These are phyloP conservation scores for Odontocolon sp. DNA, from an alignment of 2,888 invertebrate species.

Conservation along the genomic window DNA sequence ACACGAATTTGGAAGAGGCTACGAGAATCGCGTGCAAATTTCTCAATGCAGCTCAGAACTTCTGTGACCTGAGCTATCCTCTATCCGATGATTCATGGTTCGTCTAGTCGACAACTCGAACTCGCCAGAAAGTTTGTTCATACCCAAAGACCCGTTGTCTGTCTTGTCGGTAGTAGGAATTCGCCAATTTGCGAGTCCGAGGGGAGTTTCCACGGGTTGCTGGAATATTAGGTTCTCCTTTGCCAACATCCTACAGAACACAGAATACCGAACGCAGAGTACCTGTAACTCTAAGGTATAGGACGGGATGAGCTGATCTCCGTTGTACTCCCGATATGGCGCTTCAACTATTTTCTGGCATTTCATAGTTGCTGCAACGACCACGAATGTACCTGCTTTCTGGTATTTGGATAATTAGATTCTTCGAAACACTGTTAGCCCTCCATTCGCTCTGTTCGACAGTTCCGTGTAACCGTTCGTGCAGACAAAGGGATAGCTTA, in stretches of 20 bases:
- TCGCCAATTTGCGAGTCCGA: conserved; percentile 49
- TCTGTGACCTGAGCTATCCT: conserved; percentile 12
- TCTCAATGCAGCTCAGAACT: background rate
- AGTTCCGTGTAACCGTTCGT: too few relatives aligned
- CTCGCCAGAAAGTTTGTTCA: conserved; percentile 41
- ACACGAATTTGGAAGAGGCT: background rate
- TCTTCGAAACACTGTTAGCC: background rate
- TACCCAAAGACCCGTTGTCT: conserved; percentile 28
- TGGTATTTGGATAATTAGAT: conserved; percentile 10
- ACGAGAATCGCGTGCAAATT: background rate
- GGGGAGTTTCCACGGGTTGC: conserved; percentile 34
- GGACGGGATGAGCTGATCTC: conserved; percentile 1
- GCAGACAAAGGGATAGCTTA: too few relatives aligned
- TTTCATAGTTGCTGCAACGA: background rate
- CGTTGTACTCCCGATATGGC: background rate
- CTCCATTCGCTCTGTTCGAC: too few relatives aligned
- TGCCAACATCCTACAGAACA: conserved; percentile 16
- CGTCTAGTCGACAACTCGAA: conserved; percentile 20
- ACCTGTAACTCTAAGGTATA: background rate
- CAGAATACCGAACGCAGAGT: background rate
- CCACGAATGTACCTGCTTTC: background rate
- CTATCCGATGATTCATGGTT: conserved; percentile 39
- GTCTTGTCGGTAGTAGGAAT: conserved; percentile 30
- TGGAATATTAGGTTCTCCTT: conserved; percentile 33
- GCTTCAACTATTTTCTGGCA: conserved; percentile 4